phyloP scores from a whole-genome alignment of 30 jellyfish, hydroid and myxozoan species.

The Hydra vulgaris region DNA sequence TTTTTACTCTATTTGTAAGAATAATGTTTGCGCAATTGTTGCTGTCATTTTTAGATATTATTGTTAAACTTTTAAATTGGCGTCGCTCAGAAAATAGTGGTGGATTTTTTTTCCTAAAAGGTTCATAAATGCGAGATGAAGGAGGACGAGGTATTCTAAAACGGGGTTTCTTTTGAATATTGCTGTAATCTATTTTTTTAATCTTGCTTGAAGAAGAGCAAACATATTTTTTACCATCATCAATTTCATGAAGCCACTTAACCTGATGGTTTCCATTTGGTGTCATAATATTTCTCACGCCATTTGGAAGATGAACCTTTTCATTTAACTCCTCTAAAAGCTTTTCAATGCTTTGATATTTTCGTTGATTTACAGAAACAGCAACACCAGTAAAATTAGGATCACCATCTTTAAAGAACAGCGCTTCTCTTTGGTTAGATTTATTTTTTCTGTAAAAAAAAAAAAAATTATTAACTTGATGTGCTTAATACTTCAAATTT shows the following conservation, averaged over 20 bases:
- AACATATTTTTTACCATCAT: conserved; percentile 75
- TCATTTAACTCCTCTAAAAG: conserved; percentile 54
- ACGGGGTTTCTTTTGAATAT: background rate
- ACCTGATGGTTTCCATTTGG: conserved; percentile 79
- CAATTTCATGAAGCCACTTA: conserved; percentile 33
- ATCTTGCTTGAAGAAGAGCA: conserved; percentile 33
- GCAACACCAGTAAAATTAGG: conserved; percentile 62
- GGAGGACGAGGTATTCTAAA: conserved; percentile 21
- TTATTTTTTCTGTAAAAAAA: background rate
- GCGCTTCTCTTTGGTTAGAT: conserved; percentile 22
- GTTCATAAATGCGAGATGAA: background rate
- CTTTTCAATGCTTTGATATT: conserved; percentile 55
- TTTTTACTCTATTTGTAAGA: conserved; percentile 39
- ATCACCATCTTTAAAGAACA: conserved; percentile 76
- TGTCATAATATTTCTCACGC: conserved; percentile 67
- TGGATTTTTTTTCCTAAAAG: conserved; percentile 21
- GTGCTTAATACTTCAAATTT: no score
- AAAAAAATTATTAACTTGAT: no score
- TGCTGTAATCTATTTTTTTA: conserved; percentile 7
- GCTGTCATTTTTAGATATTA: conserved; percentile 51
- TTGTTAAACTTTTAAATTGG: conserved; percentile 45
- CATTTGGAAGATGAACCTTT: conserved; percentile 80
- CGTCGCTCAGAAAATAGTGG: conserved; percentile 38
- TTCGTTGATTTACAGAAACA: conserved; percentile 44
- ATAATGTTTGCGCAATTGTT: conserved; percentile 40